These are phyloP conservation scores for Venturia canescens DNA, from an alignment of 1,140 invertebrate genomes.

Conservation along the genomic window DNA sequence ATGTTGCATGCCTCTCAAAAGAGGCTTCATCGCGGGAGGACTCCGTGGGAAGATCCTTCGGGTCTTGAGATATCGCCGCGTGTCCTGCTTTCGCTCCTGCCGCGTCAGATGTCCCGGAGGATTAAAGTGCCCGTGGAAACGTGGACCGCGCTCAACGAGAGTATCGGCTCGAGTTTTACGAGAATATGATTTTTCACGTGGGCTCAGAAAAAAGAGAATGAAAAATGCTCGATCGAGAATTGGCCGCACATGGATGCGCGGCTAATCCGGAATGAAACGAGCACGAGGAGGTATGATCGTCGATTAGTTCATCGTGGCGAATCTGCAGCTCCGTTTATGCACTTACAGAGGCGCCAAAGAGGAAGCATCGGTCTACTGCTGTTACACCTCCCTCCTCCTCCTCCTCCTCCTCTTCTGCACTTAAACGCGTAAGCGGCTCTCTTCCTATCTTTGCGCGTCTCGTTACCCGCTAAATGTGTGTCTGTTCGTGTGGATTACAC, in stretches of 20 bases:
- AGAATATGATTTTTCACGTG: too few species aligned
- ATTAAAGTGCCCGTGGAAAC: too few species aligned
- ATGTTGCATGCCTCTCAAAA: too few species aligned
- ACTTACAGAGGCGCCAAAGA: slow-evolving; percentile 44
- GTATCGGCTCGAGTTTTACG: too few species aligned
- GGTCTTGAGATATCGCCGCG: too few species aligned
- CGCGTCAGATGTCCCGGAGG: too few species aligned
- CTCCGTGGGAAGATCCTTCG: too few species aligned
- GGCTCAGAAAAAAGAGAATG: not conserved
- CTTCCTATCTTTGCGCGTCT: slow-evolving; percentile 14
- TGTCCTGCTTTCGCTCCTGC: too few species aligned
- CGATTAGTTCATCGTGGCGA: slow-evolving; percentile 41
- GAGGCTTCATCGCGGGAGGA: too few species aligned
- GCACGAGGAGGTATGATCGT: slow-evolving; percentile 26
- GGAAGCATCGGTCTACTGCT: slow-evolving; percentile 28
- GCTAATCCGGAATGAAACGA: not conserved
- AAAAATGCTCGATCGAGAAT: not conserved
- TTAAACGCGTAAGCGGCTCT: not conserved
- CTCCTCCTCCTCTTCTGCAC: not conserved
- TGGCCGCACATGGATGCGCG: not conserved
- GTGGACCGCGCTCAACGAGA: too few species aligned
- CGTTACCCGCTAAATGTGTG: not conserved
- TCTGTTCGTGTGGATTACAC: not conserved
- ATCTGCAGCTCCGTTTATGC: slow-evolving; percentile 34
- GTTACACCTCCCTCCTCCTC: not conserved